Base-by-base conservation (phyloP, 1,140 invertebrate genomes). In the Bombus ignitus region DNA sequence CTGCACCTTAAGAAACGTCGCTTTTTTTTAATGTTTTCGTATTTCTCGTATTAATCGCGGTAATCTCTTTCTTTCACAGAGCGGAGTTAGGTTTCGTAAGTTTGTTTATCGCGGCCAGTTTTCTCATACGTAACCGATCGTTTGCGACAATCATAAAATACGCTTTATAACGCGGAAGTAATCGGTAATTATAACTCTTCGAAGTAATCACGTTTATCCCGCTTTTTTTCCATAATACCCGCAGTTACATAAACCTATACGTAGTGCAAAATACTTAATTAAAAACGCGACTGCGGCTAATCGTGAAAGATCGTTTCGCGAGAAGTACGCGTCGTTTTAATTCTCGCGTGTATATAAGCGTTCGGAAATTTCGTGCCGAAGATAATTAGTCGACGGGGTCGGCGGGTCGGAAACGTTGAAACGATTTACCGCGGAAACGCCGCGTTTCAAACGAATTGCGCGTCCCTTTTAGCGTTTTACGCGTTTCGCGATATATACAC, bases 1-100 rank as follows among this genome's bases (percentile, higher is more conserved):
- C 83, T 89, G 87, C 73, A 74, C 75, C 57, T 86, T 82, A 6
- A 28, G 8, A 32, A 10, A 42, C 13, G 10, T 25, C 12, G n/a
- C 1, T 25, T 12, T 25, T 12, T 25, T 35, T 35, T 22, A 2
- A 18, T 1, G 2, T 35, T 22, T 22, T 22, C 57, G 15, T 32
- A 8, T 18, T 53, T 53, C n/a, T 9, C 9, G 0, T 10, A 3
- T 53, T 25, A 18, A 22, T 22, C 47, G 18, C 47, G 18, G 47
- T 2, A 53, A 22, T 2, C 18, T 13, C 13, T n/a, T 62, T n/a
- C 28, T 5, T n/a, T 13, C 12, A 0, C n/a, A 62, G 10, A 13
- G 3, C 3, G 28, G 10, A 0, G 0, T 62, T 62, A 2, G 1
- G 10, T n/a, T 18, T 5, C 37, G 28, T 28, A 32, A 32, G 12